phyloP scores from a whole-genome alignment of 2,113 vertebrate species.

The Mixornis gularis region DNA sequence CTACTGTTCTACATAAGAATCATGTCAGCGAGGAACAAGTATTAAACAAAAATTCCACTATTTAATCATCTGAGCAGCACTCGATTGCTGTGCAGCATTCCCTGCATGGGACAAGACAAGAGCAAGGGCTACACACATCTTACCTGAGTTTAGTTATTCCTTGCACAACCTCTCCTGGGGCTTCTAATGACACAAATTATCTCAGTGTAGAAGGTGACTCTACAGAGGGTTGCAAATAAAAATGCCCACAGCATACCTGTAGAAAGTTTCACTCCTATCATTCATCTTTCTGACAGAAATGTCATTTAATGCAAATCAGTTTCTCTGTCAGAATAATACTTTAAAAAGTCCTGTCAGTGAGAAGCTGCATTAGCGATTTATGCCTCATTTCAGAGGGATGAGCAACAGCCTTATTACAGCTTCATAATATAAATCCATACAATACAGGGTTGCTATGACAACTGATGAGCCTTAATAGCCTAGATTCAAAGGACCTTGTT shows the following conservation, averaged over 20 bases:
- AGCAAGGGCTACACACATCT: not conserved
- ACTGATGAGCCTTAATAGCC: constrained; percentile 3
- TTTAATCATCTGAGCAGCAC: not conserved
- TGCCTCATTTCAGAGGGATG: not conserved
- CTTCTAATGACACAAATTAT: not conserved
- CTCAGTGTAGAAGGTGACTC: not conserved
- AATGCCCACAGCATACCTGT: not conserved
- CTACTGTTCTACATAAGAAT: not conserved
- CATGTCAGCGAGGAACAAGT: not conserved
- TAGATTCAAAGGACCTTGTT: not conserved
- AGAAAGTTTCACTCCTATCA: not conserved
- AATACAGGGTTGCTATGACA: not conserved
- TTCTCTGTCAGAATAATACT: not conserved
- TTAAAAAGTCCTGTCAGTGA: not conserved
- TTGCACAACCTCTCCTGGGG: not conserved
- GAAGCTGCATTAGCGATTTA: constrained; percentile 6
- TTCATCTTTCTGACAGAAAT: not conserved
- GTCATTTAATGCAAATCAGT: constrained; percentile 1
- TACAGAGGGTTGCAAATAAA: not conserved
- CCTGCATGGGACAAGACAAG: not conserved
- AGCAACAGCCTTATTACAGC: not conserved
- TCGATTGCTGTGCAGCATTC: accelerated
- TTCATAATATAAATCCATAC: not conserved
- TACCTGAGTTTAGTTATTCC: not conserved
- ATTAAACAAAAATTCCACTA: not conserved